Base-by-base conservation (phyloP, 1,140 invertebrate genomes). In the Oedothorax gibbosus region DNA sequence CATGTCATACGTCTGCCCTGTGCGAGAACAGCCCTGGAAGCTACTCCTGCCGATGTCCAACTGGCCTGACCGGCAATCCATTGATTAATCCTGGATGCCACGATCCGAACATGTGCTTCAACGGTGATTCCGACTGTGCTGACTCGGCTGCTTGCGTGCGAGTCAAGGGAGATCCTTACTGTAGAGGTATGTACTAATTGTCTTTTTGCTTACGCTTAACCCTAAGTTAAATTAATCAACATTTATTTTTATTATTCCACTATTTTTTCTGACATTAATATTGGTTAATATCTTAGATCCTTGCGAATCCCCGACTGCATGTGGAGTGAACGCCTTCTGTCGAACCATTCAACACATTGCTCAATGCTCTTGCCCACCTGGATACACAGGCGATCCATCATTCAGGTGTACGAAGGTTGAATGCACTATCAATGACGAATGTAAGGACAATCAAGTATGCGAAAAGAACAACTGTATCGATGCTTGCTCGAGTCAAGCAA, bases 251-350 rank as follows among this genome's bases (percentile, higher is more conserved):
- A 6, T n/a, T 1, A 49, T 50, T 68, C 7, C 18, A 18, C 4
- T 50, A 14, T 0, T 50, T 71, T 11, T 51, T 71, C 11, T 71
- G 35, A 8, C 50, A 12, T 14, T 51, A 50, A 12, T n/a, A 49
- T 62, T 62, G 8, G 8, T 75, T 7, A 2, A 54, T 66, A 51
- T 97, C 95, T 88, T 94, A 21, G 94, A 95, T 89, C 95, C 95
- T 4, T 98, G 96, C 88, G 90, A 91, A 9, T 90, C 93, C 62
- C 91, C 91, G 11, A 94, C 93, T 87, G 94, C 94, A 18, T 98
- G 96, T 90, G 95, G 95, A 15, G 89, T 91, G 0, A 94, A 94
- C 53, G 96, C 96, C 2, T 92, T 95, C 85, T 98, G 96, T 87
- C 91, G 92, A 73, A 93, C 95, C 0, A 80, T 87, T n/a, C 87